Base-by-base conservation (phyloP, 2,113 vertebrate species). In the Pteronura brasiliensis region DNA sequence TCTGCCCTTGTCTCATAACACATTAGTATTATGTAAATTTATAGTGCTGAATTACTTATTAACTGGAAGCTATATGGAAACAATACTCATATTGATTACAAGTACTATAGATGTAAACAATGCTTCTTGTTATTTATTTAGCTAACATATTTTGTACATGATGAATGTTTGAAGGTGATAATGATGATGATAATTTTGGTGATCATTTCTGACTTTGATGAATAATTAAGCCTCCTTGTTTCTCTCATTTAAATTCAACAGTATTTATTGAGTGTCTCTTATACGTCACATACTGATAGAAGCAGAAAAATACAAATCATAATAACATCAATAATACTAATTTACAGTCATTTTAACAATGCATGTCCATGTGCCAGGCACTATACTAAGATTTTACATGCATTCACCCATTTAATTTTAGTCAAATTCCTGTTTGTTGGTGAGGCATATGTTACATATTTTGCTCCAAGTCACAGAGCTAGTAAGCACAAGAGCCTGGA, bases 171-270 rank as follows among this genome's bases (percentile, higher is more conserved):
- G 25, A 94, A 88, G n/a, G 42, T 86, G 76, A 84, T 82, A 93
- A 82, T 74, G 71, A 81, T 81, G 67, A 52, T 96, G 69, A 81
- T 76, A 71, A 81, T 81, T 59, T 82, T 88, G 20, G 39, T 91
- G 89, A 97, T 93, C 65, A 13, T 23, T 88, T 36, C 27, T 94
- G 87, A 39, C 27, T 96, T 67, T 93, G 74, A 63, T 74, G 47
- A 89, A 88, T 93, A 93, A 92, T 89, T 93, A 96, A 92, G 42
- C 15, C 3, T 92, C 57, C 23, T 88, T 92, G 44, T 4, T 88
- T 89, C 67, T 82, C 59, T 96, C 39, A 82, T 93, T 95, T 86
- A 85, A 89, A 89, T 90, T 87, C 74, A 90, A 85, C 27, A 95
- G 63, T 87, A 65, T 69, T 93, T 93, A 92, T 67, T 84, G 71